Base-by-base conservation (phyloP, 2,113 vertebrate genomes). In the Corapipo altera region DNA sequence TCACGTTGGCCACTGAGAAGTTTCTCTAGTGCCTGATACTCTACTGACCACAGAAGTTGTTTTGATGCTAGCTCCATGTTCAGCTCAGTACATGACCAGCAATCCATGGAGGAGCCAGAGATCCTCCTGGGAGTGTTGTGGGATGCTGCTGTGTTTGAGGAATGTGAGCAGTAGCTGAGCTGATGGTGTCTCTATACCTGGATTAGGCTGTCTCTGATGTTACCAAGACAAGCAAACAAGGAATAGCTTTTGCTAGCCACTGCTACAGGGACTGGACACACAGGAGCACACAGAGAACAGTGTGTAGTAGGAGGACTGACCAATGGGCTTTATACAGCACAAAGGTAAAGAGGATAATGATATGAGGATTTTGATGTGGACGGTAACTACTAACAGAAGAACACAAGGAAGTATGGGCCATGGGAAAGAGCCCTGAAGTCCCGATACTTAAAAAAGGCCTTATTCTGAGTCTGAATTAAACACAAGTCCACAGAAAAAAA, bases 61-160 rank as follows among this genome's bases (percentile, higher is more conserved):
- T 77, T 67, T 7, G 28, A 71, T 3, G 8, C 32, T 16, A 39
- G 35, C 49, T 24, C 14, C 8, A 26, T 11, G 0, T 39, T 75
- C 44, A 51, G 26, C 51, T 64, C 0, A 0, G 7, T 55, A 19
- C 0, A 0, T 4, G 48, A 79, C 3, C 5, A 59, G 57, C 65
- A 52, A 78, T 73, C 28, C 3, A 5, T 1, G 2, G 74, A 82
- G 46, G 11, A 66, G 23, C 12, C 58, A 57, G 39, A 32, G 35
- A 28, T 54, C 15, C 67, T 49, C 2, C 64, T 15, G n/a, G n/a
- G 62, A 65, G 49, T 2, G 2, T 6, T 61, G 30, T 24, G 52
- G 58, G n/a, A 76, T 46, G 12, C 41, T 80, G 37, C 8, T 12
- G 52, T 18, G 19, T 41, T 62, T 35, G 30, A 76, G 73, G 35